Conservation (phyloP, 2,888 invertebrate genomes). For the Thymelicus sylvestris region DNA sequence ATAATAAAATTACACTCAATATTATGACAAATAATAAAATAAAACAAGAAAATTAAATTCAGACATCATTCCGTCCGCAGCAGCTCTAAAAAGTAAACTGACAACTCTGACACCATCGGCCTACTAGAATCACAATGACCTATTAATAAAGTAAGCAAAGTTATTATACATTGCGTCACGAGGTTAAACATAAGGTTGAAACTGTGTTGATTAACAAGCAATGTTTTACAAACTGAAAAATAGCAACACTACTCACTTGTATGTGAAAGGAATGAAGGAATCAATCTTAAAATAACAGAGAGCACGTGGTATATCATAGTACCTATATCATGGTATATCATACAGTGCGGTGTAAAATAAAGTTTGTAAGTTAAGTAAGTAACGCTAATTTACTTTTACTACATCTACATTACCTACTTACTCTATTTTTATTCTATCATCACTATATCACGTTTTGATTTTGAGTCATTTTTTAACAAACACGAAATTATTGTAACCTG, state of each 20-base stretch:
- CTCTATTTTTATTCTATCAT: no score
- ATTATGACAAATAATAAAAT: no score
- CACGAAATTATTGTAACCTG: neutral
- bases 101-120: conserved; percentile 7
- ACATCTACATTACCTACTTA: no score
- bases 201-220: neutral
- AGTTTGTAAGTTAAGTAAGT: no score
- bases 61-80: conserved; percentile 3
- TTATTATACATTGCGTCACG: conserved; percentile 2
- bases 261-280: neutral
- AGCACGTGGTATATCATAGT: conserved; percentile 1
- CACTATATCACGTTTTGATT: no score
- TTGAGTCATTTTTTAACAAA: no score
- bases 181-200: neutral
- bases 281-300: neutral
- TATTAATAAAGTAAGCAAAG: neutral
- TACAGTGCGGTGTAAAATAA: neutral
- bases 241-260: conserved; percentile 3
- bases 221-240: conserved; percentile 1
- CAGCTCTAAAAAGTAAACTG: conserved; percentile 16
- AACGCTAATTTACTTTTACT: no score
- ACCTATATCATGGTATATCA: no score
- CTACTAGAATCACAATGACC: conserved; percentile 8
- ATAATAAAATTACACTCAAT: no score
- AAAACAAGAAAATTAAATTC: neutral